Conservation (phyloP, 2,113 vertebrate species). For the Meriones unguiculatus region DNA sequence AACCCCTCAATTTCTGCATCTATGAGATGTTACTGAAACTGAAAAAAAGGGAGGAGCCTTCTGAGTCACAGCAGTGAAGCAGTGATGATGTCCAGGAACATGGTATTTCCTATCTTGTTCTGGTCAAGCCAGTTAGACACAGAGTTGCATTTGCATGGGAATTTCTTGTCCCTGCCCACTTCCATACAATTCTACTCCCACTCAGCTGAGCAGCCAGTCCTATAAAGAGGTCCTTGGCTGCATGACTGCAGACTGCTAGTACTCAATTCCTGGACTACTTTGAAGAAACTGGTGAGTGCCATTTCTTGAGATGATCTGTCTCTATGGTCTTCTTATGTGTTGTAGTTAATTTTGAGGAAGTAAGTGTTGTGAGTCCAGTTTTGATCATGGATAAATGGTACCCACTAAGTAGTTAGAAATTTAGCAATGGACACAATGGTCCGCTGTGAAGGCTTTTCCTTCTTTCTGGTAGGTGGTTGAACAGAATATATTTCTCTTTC, state of each 20-base stretch:
- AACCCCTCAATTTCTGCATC: neutral
- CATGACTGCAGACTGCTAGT: neutral
- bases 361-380: neutral
- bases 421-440: neutral
- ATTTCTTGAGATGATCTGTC: neutral
- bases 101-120: neutral
- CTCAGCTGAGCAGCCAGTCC: neutral
- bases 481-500: neutral
- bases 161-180: neutral
- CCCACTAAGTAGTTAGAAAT: neutral
- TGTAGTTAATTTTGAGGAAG: neutral
- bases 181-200: neutral
- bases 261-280: fast-evolving
- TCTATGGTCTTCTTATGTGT: neutral
- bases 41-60: neutral
- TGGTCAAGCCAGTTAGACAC: neutral
- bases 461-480: neutral
- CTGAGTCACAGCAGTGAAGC: neutral
- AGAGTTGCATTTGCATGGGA: conserved; percentile 45
- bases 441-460: neutral
- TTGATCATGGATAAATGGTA: neutral
- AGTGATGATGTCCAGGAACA: neutral
- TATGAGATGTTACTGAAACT: neutral
- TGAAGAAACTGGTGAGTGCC: conserved; percentile 36
- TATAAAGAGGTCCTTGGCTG: neutral